phyloP scores from a whole-genome alignment of 2,113 vertebrate species.

The Strix uralensis region DNA sequence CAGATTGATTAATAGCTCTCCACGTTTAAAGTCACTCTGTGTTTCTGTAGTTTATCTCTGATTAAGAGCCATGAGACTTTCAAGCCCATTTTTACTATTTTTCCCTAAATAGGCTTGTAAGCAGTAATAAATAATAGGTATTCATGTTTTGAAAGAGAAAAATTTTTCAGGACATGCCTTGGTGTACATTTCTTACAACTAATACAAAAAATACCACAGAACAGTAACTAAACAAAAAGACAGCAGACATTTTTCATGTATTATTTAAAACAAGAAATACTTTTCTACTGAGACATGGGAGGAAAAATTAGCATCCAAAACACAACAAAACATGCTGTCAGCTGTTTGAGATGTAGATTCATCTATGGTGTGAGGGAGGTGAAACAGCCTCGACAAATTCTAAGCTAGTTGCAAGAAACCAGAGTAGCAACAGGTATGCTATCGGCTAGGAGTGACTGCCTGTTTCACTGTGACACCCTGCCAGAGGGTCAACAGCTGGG shows the following conservation, averaged over 20 bases:
- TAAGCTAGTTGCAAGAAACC: neutral
- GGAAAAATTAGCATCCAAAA: constrained; percentile 12
- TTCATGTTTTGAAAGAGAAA: neutral
- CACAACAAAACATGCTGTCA: constrained; percentile 65
- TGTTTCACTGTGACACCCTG: neutral
- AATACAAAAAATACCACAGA: constrained; percentile 38
- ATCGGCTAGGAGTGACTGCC: neutral
- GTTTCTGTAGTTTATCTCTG: constrained; percentile 5
- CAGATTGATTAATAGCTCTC: constrained; percentile 42
- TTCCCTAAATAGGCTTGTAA: constrained; percentile 32
- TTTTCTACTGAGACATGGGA: constrained; percentile 21
- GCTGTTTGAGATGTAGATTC: constrained; percentile 34
- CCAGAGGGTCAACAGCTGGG: neutral
- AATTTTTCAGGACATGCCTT: constrained; percentile 40
- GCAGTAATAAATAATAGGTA: constrained; percentile 42
- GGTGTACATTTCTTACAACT: constrained; percentile 36
- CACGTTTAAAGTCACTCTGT: neutral
- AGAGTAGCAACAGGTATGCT: neutral
- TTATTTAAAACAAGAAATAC: constrained; percentile 52
- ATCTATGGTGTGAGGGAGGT: constrained; percentile 20
- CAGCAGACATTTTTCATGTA: constrained; percentile 30
- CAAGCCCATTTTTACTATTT: constrained; percentile 20
- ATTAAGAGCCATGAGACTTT: constrained; percentile 44
- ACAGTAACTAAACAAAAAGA: constrained; percentile 20
- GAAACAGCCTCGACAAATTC: constrained; percentile 11